Evolutionary conservation across 2,888 invertebrate species (phyloP), one percentile per base, ranked within the genome.

Genomic region (Theristus sp.): DNA sequence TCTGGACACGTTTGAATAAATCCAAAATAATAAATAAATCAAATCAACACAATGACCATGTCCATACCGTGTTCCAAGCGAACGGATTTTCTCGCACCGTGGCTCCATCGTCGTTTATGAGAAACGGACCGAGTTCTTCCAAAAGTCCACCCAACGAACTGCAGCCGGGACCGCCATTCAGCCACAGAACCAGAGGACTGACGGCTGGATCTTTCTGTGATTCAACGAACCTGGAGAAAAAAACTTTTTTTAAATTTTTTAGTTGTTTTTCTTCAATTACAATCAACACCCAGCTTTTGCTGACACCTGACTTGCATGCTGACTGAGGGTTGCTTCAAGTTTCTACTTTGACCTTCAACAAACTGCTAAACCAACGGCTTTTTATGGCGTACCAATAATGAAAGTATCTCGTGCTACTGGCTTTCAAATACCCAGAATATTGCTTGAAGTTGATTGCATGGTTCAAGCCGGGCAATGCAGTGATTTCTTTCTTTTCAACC

Each of bases 121-220:
- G 61, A 52, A 71, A 75, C 22, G 75, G 75, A 6, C 75, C 75
- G 64, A 74, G 68, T 62, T 75, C 75, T 25, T 71, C 68, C 3
- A 75, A 66, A 1, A 75, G 65, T 3, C 75, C 75, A 2, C 70
- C 66, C 31, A 73, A 65, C n/a, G 74, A 74, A 62, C 74, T 74
- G 64, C 75, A 75, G 1, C 75, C 75, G 30, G 75, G 75, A 24
- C 75, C 75, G 10, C 75, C 75, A 66, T 75, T 75, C 66, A 75
- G 59, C 75, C 75, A 75, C 53, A 75, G 62, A 2, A 58, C 29
- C 24, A 58, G 58, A 22, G 74, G 74, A 53, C 71, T 74, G 22
- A 60, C 64, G n/a, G 58, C 55, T 1, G 73, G 72, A 29, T 70
- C 66, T 17, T 66, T 66, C 38, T 67, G 66, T 27, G 73, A 72